Conservation (phyloP, 2,113 vertebrate genomes). For the rabbit (Oryctolagus cuniculus) region DNA sequence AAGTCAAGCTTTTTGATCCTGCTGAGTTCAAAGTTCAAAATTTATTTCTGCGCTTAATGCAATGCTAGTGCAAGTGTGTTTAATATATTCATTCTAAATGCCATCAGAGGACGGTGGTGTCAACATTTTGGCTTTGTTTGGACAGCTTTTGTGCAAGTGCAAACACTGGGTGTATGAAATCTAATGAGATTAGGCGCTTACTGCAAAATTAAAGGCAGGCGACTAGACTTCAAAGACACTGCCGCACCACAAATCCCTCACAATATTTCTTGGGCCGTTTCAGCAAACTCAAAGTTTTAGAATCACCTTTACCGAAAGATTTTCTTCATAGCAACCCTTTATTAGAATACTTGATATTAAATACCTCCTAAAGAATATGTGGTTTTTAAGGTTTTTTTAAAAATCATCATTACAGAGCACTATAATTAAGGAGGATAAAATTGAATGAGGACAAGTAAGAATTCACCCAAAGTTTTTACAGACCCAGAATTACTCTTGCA, state of each 20-base stretch:
- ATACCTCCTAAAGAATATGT: constrained; percentile 17
- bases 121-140: constrained; percentile 86
- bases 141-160: constrained; percentile 87
- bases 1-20: constrained; percentile 72
- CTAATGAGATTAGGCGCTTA: constrained; percentile 86
- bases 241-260: constrained; percentile 77
- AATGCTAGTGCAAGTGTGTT: constrained; percentile 83
- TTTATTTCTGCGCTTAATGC: constrained; percentile 82
- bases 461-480: constrained; percentile 44
- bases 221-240: constrained; percentile 82
- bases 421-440: constrained; percentile 57
- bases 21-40: constrained; percentile 82
- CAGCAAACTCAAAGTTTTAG: constrained; percentile 79
- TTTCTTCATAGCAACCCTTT: constrained; percentile 63
- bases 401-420: constrained; percentile 38
- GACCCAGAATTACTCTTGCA: constrained; percentile 46
- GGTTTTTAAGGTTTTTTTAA: background rate
- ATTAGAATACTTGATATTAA: constrained; percentile 58
- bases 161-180: constrained; percentile 85
- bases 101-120: constrained; percentile 83
- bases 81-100: constrained; percentile 86
- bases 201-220: constrained; percentile 85
- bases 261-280: constrained; percentile 71
- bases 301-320: constrained; percentile 75
- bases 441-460: constrained; percentile 50